Evolutionary conservation across 35 echinoderm and acorn worm genomes (phyloP).

Genomic region (Anneissia japonica): DNA sequence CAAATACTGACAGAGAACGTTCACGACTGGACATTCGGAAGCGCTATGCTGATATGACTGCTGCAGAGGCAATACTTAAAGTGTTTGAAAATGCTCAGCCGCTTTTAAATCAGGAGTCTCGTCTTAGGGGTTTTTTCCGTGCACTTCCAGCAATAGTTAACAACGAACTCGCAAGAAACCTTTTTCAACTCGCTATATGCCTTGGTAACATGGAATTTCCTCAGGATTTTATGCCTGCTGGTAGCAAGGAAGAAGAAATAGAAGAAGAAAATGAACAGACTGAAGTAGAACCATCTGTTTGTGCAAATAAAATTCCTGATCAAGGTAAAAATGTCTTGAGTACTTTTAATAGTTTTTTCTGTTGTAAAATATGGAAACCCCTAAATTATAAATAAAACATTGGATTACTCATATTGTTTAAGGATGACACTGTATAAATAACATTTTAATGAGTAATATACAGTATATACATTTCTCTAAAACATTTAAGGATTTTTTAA

Average conservation of each 20-base stretch:
- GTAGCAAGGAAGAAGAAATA: background rate
- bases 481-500: too few relatives aligned
- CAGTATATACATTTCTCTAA: too few relatives aligned
- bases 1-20: background rate
- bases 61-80: constrained; percentile 24
- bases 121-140: background rate
- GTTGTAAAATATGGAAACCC: too few relatives aligned
- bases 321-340: too few relatives aligned
- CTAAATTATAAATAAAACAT: too few relatives aligned
- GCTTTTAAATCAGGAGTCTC: background rate
- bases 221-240: background rate
- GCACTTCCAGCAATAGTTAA: background rate
- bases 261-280: background rate
- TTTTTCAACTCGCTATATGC: constrained; percentile 47
- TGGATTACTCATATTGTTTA: too few relatives aligned
- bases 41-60: constrained; percentile 32
- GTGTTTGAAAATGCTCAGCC: constrained; percentile 20
- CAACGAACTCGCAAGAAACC: background rate
- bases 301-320: background rate
- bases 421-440: too few relatives aligned
- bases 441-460: too few relatives aligned
- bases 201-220: constrained; percentile 26
- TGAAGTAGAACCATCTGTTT: too few relatives aligned
- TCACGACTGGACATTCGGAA: constrained; percentile 25
- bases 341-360: too few relatives aligned